These are phyloP conservation scores for Apodemus sylvaticus DNA, from an alignment of 2,113 vertebrate genomes.

Conservation along the genomic window DNA sequence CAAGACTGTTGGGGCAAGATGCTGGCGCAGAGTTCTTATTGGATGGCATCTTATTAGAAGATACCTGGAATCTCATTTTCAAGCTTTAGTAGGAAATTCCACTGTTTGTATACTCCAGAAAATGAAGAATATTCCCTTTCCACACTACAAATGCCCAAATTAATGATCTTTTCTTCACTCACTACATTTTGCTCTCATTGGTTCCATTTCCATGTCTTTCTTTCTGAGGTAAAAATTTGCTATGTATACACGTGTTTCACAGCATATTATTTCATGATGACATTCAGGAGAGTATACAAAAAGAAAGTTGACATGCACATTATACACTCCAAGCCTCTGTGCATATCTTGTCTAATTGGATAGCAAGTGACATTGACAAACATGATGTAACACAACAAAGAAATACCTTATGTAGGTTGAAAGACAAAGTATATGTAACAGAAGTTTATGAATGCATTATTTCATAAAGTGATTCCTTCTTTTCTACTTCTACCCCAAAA, in stretches of 20 bases:
- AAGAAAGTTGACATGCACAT: neutral
- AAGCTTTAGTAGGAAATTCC: neutral
- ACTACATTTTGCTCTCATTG: neutral
- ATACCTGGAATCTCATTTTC: neutral
- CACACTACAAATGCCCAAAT: neutral
- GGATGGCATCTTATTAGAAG: neutral
- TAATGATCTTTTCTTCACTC: neutral
- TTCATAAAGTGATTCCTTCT: rapidly evolving
- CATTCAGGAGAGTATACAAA: neutral
- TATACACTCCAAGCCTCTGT: neutral
- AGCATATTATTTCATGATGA: neutral
- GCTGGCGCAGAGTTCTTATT: neutral
- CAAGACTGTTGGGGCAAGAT: neutral
- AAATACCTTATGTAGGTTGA: rapidly evolving
- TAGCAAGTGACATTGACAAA: neutral
- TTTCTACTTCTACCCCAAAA: neutral
- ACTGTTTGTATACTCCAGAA: neutral
- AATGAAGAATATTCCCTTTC: neutral
- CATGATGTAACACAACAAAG: neutral
- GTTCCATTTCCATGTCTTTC: neutral
- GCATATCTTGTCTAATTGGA: neutral
- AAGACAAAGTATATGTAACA: neutral
- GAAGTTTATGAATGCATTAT: rapidly evolving
- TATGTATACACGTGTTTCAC: neutral
- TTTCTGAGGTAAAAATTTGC: neutral